phyloP scores from a whole-genome alignment of 2,113 vertebrate genomes.

The Mobula birostris region DNA sequence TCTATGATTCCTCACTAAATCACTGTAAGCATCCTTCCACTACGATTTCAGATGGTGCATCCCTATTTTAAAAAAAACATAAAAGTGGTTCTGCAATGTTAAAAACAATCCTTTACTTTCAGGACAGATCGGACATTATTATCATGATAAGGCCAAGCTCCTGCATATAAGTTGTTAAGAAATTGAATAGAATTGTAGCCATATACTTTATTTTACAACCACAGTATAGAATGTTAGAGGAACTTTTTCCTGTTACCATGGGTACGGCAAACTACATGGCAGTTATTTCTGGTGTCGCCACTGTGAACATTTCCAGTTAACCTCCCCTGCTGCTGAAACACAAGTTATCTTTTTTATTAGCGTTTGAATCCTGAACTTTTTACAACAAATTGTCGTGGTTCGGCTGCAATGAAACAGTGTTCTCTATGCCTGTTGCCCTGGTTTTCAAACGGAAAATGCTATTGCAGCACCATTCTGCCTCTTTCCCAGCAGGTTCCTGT shows the following conservation, averaged over 20 bases:
- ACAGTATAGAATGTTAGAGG: not conserved
- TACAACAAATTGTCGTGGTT: constrained; percentile 31
- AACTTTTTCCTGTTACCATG: constrained; percentile 34
- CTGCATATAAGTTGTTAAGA: not conserved
- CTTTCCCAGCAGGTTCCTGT: constrained; percentile 32
- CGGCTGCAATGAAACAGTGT: constrained; percentile 20
- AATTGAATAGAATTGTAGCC: not conserved
- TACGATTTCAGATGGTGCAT: not conserved
- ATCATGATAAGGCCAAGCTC: not conserved
- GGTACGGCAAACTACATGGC: constrained; percentile 24
- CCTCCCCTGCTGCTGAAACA: constrained; percentile 35
- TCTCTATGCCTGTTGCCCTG: constrained; percentile 30
- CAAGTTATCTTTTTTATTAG: constrained; percentile 38
- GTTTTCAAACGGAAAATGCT: constrained; percentile 32
- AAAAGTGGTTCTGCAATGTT: not conserved
- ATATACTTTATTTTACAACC: constrained; percentile 8
- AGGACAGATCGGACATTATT: not conserved
- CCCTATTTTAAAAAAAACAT: not conserved
- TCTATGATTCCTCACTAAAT: not conserved
- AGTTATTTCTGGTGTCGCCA: constrained; percentile 29
- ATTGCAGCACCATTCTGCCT: constrained; percentile 18
- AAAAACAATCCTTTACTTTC: not conserved
- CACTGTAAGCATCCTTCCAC: not conserved
- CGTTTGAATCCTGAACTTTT: constrained; percentile 34
- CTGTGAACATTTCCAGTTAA: constrained; percentile 34